A percentile compares a stretch with the other conserved stretches of the same genome.
phyloP scores from a whole-genome alignment of 1,140 invertebrate species.

The Heliothis subflexa region DNA sequence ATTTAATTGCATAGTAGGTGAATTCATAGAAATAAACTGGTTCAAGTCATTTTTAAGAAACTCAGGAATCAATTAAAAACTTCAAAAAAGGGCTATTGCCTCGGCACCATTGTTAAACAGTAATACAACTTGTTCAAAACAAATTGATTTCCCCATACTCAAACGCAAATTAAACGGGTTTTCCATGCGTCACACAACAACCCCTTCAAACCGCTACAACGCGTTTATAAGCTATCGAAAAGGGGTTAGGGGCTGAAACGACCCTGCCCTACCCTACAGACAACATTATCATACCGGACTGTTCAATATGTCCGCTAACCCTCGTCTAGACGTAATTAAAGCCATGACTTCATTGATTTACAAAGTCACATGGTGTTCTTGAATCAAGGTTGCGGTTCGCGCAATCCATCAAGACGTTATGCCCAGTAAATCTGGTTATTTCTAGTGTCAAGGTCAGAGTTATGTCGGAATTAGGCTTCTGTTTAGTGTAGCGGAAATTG shows the following conservation, averaged over 20 bases:
- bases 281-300: background rate
- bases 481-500: background rate
- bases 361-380: slow-evolving; percentile 26
- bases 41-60: too few species aligned
- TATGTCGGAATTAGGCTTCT: background rate
- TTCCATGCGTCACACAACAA: background rate
- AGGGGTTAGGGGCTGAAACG: background rate
- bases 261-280: background rate
- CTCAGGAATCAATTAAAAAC: too few species aligned
- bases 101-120: too few species aligned
- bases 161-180: too few species aligned
- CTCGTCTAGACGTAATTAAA: slow-evolving; percentile 15
- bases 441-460: slow-evolving; percentile 19
- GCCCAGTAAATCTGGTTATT: slow-evolving; percentile 20
- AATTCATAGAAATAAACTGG: too few species aligned
- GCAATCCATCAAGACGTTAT: slow-evolving; percentile 26
- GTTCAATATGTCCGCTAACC: background rate
- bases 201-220: slow-evolving; percentile 10
- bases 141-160: too few species aligned
- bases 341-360: slow-evolving; percentile 8
- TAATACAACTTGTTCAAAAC: too few species aligned
- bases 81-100: too few species aligned
- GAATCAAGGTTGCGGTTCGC: background rate
- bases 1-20: too few species aligned
- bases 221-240: background rate